Evolutionary conservation across 2,797 vertebrate genomes (phyloP), one percentile per base, ranked within the genome.

Genomic region (Pipistrellus nathusii): DNA sequence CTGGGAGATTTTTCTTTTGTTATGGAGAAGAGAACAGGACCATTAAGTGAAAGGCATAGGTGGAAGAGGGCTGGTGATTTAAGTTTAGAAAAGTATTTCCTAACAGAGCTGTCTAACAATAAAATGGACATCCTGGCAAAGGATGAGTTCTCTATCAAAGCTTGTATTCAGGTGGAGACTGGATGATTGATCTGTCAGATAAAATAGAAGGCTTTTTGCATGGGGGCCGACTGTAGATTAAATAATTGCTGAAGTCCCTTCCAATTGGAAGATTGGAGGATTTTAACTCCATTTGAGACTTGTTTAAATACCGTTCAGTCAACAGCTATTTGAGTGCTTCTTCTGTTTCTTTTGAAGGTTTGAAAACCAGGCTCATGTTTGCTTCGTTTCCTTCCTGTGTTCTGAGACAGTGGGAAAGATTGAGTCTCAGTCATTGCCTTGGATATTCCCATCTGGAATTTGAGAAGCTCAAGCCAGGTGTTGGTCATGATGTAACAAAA

Each of bases 371-470:
- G 75, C 18, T 80, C 94, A 78, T 78, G 14, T 69, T 80, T 71
- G 69, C 25, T 62, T 68, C 1, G 23, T 35, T 48, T 51, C 62
- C 73, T 94, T 90, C 18, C n/a, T 66, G n/a, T 87, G 71, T 92
- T 38, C 72, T 81, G 68, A 88, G 55, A 64, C 44, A 83, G 48
- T 80, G 23, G 62, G 62, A 44, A 27, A 57, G 53, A 71, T 46
- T 59, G 55, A 55, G 68, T 86, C 53, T 94, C 55, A 23, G n/a
- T 84, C 62, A 68, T 53, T 75, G 64, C 15, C 20, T 46, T 82
- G 46, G 32, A 7, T 89, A 18, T 51, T 53, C 75, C 51, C n/a
- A 78, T 91, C 87, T 91, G 69, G 91, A 95, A 94, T 93, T 73
- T 83, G 90, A 94, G 88, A 95, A 62, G 64, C 66, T 80, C 51